Evolutionary conservation across 37 sponge, comb jelly and placozoan genomes (phyloP), one percentile per base, ranked within the genome.

Genomic region (Cliona cf. orientalis): DNA sequence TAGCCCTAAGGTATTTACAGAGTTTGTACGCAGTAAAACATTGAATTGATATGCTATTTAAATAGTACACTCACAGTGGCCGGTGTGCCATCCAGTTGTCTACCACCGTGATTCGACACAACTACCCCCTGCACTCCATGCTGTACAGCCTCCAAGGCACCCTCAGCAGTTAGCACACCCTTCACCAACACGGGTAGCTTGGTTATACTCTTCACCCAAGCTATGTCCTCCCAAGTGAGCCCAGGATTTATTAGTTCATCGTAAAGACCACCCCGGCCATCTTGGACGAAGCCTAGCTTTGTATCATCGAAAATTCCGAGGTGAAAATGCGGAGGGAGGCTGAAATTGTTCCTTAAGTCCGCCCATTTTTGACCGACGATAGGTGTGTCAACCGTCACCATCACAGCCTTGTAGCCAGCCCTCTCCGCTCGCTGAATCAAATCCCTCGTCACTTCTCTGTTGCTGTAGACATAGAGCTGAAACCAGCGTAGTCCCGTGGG

Each of bases 41-140:
- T 49, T 19, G 11, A 49, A 17, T 49, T 49, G 55, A 17, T 19
- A 49, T 19, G 55, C 17, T 19, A 49, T 17, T 11, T 49, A 17
- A 49, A 11, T 49, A 11, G 1, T 36, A 9, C 34, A 84, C 90
- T 75, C 44, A 94, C 86, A 23, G 96, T 77, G 31, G 92, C 84
- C 59, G 84, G 87, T 3, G 89, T 90, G 31, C 79, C 83, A 77
- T 95, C 96, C 56, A 95, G 78, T 56, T 95, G 96, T 44, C 96
- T 74, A 1, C 75, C 96, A 46, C 96, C 96, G 68, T 95, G 96
- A 71, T 95, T 95, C 17, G 93, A 95, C 21, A 95, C 93, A 68
- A 94, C 45, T 29, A 95, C 85, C 17, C 87, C 96, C 53, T 83
- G 64, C 31, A 91, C 86, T 28, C 87, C 84, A 38, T 82, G 84